A percentile compares a stretch with the other conserved stretches of the same genome.
Conservation (phyloP, 2,888 invertebrate genomes). For the Colostygia pectinataria region DNA sequence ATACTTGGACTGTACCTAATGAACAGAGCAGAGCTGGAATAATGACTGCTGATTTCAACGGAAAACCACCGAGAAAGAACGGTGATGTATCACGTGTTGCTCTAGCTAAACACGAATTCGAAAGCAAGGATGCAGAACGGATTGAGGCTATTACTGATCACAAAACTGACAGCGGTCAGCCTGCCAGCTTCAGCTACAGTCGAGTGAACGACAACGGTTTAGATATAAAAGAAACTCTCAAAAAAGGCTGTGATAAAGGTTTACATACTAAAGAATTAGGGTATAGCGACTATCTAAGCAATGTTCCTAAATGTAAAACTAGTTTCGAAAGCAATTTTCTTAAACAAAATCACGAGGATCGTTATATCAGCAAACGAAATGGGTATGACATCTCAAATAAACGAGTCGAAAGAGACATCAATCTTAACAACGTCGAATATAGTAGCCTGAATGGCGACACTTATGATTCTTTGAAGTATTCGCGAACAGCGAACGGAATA, state of each 20-base stretch:
- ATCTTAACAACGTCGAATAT: slow-evolving; percentile 73
- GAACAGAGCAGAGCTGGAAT: slow-evolving; percentile 68
- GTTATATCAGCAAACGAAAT: slow-evolving; percentile 70
- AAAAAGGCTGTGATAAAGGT: slow-evolving; percentile 81
- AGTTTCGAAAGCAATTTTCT: slow-evolving; percentile 79
- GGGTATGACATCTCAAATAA: slow-evolving; percentile 67
- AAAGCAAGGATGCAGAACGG: slow-evolving; percentile 69
- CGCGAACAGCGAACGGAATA: slow-evolving; percentile 78
- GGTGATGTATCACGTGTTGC: slow-evolving; percentile 70
- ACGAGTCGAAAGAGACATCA: slow-evolving; percentile 73
- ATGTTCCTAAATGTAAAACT: slow-evolving; percentile 81
- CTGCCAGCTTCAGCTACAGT: slow-evolving; percentile 65
- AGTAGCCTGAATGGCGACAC: slow-evolving; percentile 73
- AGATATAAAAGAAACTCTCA: slow-evolving; percentile 76
- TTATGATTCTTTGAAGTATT: slow-evolving; percentile 79
- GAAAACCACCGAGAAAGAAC: slow-evolving; percentile 60
- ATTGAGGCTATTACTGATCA: slow-evolving; percentile 58
- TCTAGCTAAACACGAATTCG: slow-evolving; percentile 73
- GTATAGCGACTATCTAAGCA: slow-evolving; percentile 76
- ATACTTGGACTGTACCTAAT: slow-evolving; percentile 71
- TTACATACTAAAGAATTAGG: slow-evolving; percentile 76
- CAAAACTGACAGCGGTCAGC: slow-evolving; percentile 61
- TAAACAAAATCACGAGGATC: slow-evolving; percentile 74
- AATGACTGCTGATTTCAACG: slow-evolving; percentile 63
- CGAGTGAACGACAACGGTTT: slow-evolving; percentile 69